These are phyloP conservation scores for Aleiodes leptofemur DNA, from an alignment of 2,888 invertebrate species.

Conservation along the genomic window DNA sequence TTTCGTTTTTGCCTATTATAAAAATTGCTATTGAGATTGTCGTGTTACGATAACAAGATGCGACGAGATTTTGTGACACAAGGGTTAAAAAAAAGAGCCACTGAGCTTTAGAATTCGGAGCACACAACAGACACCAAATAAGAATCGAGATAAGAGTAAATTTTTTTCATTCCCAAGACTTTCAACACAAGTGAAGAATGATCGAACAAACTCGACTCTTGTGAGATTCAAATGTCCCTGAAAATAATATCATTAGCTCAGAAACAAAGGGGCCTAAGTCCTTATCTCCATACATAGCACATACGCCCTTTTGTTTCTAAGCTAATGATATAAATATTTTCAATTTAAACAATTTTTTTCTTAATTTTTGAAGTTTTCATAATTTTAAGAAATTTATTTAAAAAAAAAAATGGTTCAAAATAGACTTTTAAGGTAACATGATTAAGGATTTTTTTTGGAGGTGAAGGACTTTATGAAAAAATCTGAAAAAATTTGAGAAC, in stretches of 20 bases:
- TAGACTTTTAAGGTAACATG: too few relatives aligned
- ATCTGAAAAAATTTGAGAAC: too few relatives aligned
- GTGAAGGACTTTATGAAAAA: too few relatives aligned
- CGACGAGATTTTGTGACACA: slow-evolving; percentile 41
- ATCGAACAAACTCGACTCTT: slow-evolving; percentile 56
- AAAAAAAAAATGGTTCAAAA: too few relatives aligned
- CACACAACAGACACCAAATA: slow-evolving; percentile 65
- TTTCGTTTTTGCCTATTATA: slow-evolving; percentile 9
- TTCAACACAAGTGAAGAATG: slow-evolving; percentile 49
- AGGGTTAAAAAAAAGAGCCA: slow-evolving; percentile 39
- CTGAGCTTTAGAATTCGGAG: slow-evolving; percentile 63
- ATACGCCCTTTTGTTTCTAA: too few relatives aligned
- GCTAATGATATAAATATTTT: too few relatives aligned
- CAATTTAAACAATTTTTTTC: slow-evolving; percentile 2
- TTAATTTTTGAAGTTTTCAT: background rate
- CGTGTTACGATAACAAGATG: slow-evolving; percentile 58
- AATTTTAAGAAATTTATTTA: too few relatives aligned
- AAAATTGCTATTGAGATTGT: slow-evolving; percentile 56
- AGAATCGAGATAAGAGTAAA: slow-evolving; percentile 66
- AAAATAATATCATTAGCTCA: background rate
- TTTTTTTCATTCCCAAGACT: slow-evolving; percentile 64
- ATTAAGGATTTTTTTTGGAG: too few relatives aligned
- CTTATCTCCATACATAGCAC: too few relatives aligned
- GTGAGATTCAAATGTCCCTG: slow-evolving; percentile 4
- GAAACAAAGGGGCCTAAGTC: too few relatives aligned